Percentiles rank a stretch among this genome's conserved stretches.
Conservation (phyloP, 2,888 invertebrate genomes). For the Serrognathus titanus region DNA sequence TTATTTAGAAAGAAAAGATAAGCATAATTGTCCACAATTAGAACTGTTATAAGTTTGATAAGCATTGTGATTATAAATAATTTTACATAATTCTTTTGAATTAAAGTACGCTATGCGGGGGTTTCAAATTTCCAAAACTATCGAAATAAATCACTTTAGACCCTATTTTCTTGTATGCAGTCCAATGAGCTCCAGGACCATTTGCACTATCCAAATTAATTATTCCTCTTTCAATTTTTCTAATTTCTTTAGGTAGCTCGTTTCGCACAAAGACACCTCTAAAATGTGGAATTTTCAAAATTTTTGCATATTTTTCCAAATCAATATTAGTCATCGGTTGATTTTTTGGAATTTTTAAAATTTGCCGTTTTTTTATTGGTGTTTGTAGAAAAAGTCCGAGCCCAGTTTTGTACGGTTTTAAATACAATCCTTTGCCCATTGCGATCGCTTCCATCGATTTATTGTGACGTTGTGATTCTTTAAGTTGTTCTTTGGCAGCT, state of each 20-base stretch:
- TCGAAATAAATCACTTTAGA: too few species aligned
- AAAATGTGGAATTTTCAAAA: too few species aligned
- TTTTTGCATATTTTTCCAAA: constrained; percentile 6
- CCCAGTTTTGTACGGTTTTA: constrained; percentile 20
- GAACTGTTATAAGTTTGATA: background rate
- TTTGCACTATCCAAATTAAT: too few species aligned
- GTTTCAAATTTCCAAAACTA: too few species aligned
- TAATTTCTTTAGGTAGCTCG: background rate
- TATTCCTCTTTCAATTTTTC: background rate
- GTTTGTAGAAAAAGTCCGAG: constrained; percentile 22
- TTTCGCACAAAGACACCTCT: too few species aligned
- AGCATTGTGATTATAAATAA: too few species aligned
- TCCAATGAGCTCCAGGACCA: constrained; percentile 39
- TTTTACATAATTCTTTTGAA: too few species aligned
- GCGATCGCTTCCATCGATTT: constrained; percentile 30
- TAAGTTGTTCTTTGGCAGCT: constrained; percentile 16
- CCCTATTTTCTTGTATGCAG: constrained; percentile 38
- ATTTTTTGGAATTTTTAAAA: too few species aligned
- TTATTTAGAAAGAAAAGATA: too few species aligned
- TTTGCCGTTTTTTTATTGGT: background rate
- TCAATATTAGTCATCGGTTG: constrained; percentile 28
- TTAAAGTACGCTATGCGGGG: too few species aligned
- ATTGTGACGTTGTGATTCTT: constrained; percentile 32
- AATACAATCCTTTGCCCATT: constrained; percentile 19
- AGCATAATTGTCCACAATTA: too few species aligned